Base-by-base conservation (phyloP, 2,888 invertebrate species). In the Pheosia tremula region DNA sequence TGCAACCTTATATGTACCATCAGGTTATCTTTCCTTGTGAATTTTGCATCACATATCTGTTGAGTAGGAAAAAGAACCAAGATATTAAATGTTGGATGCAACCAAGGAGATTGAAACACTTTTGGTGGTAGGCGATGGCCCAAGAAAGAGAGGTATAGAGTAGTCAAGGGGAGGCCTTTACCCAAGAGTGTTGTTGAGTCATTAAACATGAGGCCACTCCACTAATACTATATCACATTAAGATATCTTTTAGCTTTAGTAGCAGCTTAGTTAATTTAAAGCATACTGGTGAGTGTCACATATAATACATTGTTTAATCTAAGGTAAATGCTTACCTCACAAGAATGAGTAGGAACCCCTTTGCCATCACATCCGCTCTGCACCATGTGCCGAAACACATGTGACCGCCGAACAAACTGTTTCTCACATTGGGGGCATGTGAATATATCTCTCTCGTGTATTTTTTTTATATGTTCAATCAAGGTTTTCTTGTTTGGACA, bases 351-450 rank as follows among this genome's bases (percentile, higher is more conserved):
- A 1, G 77, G 60, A 56, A 80, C 68, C 59, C 66, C 69, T n/a
- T 77, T 81, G 5, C 96, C 96, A 84, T 95, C 95, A 82, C 96
- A 96, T n/a, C 95, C 96, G 58, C 95, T 96, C 77, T 96, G 96
- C 52, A 94, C 86, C 81, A 96, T 92, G 78, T 97, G 97, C 24
- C 96, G 90, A 67, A 96, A 91, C 53, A 97, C 94, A 87, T 97
- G 97, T 74, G 97, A 96, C 65, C 95, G 96, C 62, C 97, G 92
- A 1, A 96, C 96, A 85, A 97, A 97, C 66, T 95, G 95, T 74
- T 95, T 95, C 41, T 95, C 94, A 79, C 97, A 97, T 61, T 95
- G 91, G 45, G 94, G 93, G 83, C 97, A 97, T 39, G 94, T 93
- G 77, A 94, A 96, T 52, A 83, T 75, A 11, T 75, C 75, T 59